Conservation (phyloP, 2,113 vertebrate species). For the Protobothrops mucrosquamatus region DNA sequence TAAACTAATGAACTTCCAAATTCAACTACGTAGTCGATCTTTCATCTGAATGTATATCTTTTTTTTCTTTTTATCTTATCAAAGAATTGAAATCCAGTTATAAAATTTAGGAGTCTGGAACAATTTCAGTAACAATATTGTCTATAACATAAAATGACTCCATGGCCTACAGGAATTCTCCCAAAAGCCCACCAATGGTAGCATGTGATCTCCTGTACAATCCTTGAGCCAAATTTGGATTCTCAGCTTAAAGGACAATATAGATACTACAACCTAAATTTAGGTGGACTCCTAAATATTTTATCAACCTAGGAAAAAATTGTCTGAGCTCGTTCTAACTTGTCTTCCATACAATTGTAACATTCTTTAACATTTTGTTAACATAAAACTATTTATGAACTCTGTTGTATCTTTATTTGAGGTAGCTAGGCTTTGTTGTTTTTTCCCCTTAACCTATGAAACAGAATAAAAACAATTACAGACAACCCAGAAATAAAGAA, state of each 20-base stretch:
- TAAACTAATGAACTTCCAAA: not conserved
- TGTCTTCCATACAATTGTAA: not conserved
- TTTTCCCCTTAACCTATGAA: not conserved
- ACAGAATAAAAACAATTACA: not conserved
- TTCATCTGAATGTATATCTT: not conserved
- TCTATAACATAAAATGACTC: not conserved
- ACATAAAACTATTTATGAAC: not conserved
- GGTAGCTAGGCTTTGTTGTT: not conserved
- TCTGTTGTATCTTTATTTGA: not conserved
- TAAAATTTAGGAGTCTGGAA: not conserved
- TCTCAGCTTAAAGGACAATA: not conserved
- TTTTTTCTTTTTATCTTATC: not conserved
- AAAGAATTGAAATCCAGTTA: not conserved
- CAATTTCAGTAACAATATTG: not conserved
- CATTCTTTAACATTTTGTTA: not conserved
- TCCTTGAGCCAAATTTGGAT: not conserved
- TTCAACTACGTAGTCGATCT: not conserved
- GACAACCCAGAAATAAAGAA: not conserved
- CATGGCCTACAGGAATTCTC: not conserved
- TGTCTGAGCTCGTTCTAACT: not conserved
- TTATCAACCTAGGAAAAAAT: not conserved
- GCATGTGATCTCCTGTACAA: not conserved
- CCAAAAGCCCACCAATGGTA: not conserved
- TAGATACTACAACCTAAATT: not conserved
- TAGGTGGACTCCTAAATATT: not conserved